A percentile compares a stretch with the other conserved stretches of the same genome.
Conservation (phyloP, 2,888 invertebrate genomes). For the Hypsopygia costalis region DNA sequence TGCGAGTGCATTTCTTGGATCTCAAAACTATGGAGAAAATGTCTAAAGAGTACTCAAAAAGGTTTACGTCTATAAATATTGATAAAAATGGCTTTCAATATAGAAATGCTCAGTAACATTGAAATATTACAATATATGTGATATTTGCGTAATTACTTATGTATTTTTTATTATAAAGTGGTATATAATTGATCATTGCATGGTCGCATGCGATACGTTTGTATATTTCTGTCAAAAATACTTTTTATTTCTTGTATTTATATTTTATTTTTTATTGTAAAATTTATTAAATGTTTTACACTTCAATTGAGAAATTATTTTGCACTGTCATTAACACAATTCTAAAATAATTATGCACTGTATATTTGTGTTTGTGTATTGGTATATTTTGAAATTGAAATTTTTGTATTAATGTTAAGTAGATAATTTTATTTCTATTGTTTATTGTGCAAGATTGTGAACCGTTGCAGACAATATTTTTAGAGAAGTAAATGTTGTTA, state of each 20-base stretch:
- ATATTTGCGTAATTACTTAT: conserved; percentile 6
- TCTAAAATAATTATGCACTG: conserved; percentile 15
- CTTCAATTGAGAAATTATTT: conserved; percentile 10
- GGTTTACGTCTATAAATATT: too few species aligned
- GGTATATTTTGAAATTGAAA: conserved; percentile 6
- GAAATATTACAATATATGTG: conserved; percentile 9
- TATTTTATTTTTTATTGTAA: conserved; percentile 6
- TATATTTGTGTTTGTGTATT: conserved; percentile 12
- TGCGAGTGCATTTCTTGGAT: too few species aligned
- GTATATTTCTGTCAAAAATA: not conserved
- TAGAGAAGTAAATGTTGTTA: conserved; percentile 2
- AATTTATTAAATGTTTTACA: conserved; percentile 12
- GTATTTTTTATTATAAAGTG: not conserved
- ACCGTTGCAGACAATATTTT: not conserved
- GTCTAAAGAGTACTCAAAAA: too few species aligned
- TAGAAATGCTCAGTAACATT: conserved; percentile 1
- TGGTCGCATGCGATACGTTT: not conserved
- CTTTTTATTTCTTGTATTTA: too few species aligned
- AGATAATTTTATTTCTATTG: conserved; percentile 24
- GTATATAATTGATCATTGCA: not conserved
- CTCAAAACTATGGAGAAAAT: too few species aligned
- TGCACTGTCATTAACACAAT: conserved; percentile 15
- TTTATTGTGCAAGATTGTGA: conserved; percentile 9
- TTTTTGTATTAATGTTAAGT: conserved; percentile 23
- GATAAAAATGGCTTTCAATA: too few species aligned